phyloP scores from a whole-genome alignment of 2,888 invertebrate genomes.

The Eudemis profundana region DNA sequence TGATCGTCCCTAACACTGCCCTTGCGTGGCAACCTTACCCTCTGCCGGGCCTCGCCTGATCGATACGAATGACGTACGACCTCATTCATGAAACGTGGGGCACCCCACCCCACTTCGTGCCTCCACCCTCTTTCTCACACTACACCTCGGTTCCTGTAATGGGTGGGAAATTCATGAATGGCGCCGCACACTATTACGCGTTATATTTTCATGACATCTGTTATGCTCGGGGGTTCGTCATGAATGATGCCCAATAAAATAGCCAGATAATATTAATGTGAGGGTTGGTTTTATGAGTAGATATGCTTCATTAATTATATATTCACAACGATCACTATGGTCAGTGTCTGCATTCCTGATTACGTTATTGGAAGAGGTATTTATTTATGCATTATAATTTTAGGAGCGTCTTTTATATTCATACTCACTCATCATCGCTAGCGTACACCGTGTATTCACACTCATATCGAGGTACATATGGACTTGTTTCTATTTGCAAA shows the following conservation, averaged over 20 bases:
- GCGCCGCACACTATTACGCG: conserved; percentile 61
- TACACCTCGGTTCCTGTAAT: conserved; percentile 55
- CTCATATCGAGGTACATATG: no score
- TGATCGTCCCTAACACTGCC: conserved; percentile 68
- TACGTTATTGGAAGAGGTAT: conserved; percentile 10
- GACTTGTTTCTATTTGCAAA: no score
- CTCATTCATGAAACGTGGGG: conserved; percentile 82
- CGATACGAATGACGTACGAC: conserved; percentile 81
- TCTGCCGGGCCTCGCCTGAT: conserved; percentile 63
- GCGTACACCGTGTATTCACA: no score
- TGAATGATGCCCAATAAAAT: conserved; percentile 27
- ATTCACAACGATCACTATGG: conserved; percentile 6
- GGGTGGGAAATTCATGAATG: conserved; percentile 75
- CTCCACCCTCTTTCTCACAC: conserved; percentile 56
- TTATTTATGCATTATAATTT: background rate
- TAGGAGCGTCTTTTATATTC: background rate
- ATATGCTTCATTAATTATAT: conserved; percentile 15
- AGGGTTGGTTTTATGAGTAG: conserved; percentile 7
- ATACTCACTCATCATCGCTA: no score
- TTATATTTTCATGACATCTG: conserved; percentile 47
- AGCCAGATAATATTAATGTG: conserved; percentile 7
- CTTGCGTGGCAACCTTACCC: conserved; percentile 77
- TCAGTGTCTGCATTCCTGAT: conserved; percentile 12
- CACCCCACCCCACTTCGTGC: conserved; percentile 54
- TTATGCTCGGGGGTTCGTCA: conserved; percentile 5